A percentile compares a stretch with the other conserved stretches of the same genome.
Conservation (phyloP, 2,113 vertebrate species). For the Corapipo altera region DNA sequence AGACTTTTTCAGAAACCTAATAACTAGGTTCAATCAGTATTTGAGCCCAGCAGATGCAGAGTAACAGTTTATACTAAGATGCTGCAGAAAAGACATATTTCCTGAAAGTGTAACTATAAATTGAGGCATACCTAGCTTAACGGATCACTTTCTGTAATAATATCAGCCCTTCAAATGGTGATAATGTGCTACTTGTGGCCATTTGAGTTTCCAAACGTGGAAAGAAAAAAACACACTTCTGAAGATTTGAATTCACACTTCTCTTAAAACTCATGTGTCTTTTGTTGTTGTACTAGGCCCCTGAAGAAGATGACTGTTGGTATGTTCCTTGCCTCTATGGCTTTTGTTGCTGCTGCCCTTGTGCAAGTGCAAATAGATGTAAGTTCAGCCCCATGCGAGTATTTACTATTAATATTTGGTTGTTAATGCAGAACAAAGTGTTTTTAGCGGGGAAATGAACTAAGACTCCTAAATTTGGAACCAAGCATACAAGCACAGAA, state of each 20-base stretch:
- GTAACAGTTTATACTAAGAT: not conserved
- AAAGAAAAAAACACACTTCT: not conserved
- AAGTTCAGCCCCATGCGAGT: constrained; percentile 65
- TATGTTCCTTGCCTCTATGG: constrained; percentile 89
- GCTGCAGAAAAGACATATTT: not conserved
- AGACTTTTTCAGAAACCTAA: not conserved
- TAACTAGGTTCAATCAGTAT: not conserved
- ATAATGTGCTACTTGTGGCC: not conserved
- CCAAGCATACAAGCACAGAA: not conserved
- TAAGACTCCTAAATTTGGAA: not conserved
- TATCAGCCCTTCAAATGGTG: not conserved
- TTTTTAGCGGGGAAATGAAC: not conserved
- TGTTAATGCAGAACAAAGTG: not conserved
- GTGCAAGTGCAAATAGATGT: constrained; percentile 91
- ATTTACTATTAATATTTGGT: not conserved
- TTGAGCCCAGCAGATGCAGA: not conserved
- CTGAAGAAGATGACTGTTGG: constrained; percentile 92
- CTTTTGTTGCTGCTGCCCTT: constrained; percentile 88
- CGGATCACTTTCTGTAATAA: not conserved
- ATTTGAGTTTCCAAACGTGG: not conserved
- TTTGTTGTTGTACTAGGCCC: constrained; percentile 72
- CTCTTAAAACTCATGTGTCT: not conserved
- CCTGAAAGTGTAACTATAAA: not conserved
- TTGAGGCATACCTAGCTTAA: not conserved
- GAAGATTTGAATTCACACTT: not conserved